Base-by-base conservation (phyloP, 1,140 invertebrate genomes). In the Orius insidiosus region DNA sequence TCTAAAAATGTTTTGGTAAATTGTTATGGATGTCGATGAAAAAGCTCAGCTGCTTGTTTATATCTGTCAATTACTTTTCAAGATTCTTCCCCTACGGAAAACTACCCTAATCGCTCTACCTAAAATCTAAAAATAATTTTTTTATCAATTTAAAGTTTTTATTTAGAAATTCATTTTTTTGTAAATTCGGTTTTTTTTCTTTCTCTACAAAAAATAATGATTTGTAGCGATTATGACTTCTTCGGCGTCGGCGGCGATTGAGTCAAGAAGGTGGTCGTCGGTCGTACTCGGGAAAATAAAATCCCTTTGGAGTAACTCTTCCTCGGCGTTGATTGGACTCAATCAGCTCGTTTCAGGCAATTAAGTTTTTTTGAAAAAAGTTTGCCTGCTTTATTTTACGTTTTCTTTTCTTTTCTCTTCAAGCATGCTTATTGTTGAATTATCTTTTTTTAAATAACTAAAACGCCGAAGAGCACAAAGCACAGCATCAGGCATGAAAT, bases 231-330 rank as follows among this genome's bases (percentile, higher is more conserved):
- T 53, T 49, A 58, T 59, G 45, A 60, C 62, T 13, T 59, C 60
- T 7, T 65, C 69, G 11, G 65, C 67, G 36, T 60, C 72, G 56
- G 68, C 72, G 16, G 69, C 66, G 4, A 63, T 68, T 34, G 71
- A 71, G 54, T 65, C 64, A 50, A 65, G 68, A 43, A 64, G 76
- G 53, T 80, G 80, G 75, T 77, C 77, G 16, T 80, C 78, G 41
- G 63, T 81, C 51, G 78, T 85, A 46, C 73, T 86, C 55, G 80
- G 80, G 56, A 87, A 86, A 70, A 86, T 86, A 60, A 80, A 80
- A 58, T 85, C 82, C 8, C 64, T 87, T 45, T 86, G 83, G 52
- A 72, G 72, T 52, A 79, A 79, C 52, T 78, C 80, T 52, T 72
- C 75, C 14, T 75, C 71, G 74, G 74, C 41, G 67, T 75, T 33